These are phyloP conservation scores for Hylomyscus alleni DNA, from an alignment of 2,797 vertebrate species.

Conservation along the genomic window DNA sequence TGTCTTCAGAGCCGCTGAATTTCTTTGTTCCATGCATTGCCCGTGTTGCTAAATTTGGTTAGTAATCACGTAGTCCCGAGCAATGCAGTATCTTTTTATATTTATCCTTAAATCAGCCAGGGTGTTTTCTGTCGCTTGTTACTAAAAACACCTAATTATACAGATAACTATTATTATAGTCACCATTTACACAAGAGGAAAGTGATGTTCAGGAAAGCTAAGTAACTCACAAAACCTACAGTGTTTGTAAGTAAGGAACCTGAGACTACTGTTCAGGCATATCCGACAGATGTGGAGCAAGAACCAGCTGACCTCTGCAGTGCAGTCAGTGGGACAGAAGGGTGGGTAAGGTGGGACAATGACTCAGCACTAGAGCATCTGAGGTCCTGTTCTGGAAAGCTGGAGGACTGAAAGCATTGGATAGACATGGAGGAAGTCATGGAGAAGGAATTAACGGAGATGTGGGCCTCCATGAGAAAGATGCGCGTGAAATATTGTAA, in stretches of 20 bases:
- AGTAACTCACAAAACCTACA: background rate
- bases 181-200: constrained; percentile 16
- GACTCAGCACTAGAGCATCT: background rate
- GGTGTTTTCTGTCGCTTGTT: constrained; percentile 23
- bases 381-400: background rate
- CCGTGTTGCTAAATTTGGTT: background rate
- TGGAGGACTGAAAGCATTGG: background rate
- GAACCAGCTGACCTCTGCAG: background rate
- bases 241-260: constrained; percentile 8
- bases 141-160: constrained; percentile 42
- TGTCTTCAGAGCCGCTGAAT: background rate
- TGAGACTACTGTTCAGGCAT: background rate
- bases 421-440: background rate
- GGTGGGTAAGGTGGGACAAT: background rate
- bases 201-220: constrained; percentile 9
- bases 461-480: background rate
- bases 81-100: constrained; percentile 3
- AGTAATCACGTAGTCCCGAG: constrained; percentile 11
- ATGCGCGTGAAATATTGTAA: background rate
- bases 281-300: background rate
- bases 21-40: background rate
- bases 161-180: background rate
- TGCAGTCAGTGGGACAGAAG: background rate
- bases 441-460: background rate
- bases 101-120: constrained; percentile 39